These are phyloP conservation scores for Leptodirus hochenwartii DNA, from an alignment of 2,888 invertebrate species.

Conservation along the genomic window DNA sequence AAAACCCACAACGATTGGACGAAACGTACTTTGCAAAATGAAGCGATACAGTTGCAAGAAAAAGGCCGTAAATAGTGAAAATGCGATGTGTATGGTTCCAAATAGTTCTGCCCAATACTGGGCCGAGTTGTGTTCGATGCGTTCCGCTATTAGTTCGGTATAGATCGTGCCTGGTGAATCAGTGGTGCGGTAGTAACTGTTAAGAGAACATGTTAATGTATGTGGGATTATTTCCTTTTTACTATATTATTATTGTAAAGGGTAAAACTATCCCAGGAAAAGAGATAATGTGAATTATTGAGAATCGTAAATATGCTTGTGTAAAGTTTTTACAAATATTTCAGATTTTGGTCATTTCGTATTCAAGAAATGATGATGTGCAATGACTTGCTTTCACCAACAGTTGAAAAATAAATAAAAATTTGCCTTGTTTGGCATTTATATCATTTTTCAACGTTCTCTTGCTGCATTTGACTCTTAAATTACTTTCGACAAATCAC, in stretches of 20 bases:
- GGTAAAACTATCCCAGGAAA: constrained; percentile 1
- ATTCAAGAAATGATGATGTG: too few relatives aligned
- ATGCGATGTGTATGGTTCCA: constrained; percentile 39
- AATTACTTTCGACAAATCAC: too few relatives aligned
- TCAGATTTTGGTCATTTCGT: too few relatives aligned
- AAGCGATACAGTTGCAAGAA: constrained; percentile 38
- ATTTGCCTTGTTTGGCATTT: too few relatives aligned
- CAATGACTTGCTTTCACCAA: too few relatives aligned
- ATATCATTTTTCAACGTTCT: too few relatives aligned
- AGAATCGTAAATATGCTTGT: too few relatives aligned
- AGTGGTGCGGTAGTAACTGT: constrained; percentile 40
- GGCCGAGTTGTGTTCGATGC: constrained; percentile 37
- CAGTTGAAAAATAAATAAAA: too few relatives aligned
- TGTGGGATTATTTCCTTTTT: background rate
- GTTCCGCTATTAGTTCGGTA: constrained; percentile 37
- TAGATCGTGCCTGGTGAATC: constrained; percentile 39
- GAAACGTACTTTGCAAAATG: constrained; percentile 34
- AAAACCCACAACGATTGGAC: constrained; percentile 39
- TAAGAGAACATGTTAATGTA: constrained; percentile 10
- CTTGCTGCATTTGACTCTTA: too few relatives aligned
- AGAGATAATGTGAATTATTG: background rate
- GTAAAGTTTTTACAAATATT: too few relatives aligned
- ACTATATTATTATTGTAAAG: constrained; percentile 4
- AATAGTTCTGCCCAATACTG: constrained; percentile 51
- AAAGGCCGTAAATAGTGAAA: constrained; percentile 40